phyloP scores from a whole-genome alignment of 2,113 vertebrate genomes.

The Ondatra zibethicus region DNA sequence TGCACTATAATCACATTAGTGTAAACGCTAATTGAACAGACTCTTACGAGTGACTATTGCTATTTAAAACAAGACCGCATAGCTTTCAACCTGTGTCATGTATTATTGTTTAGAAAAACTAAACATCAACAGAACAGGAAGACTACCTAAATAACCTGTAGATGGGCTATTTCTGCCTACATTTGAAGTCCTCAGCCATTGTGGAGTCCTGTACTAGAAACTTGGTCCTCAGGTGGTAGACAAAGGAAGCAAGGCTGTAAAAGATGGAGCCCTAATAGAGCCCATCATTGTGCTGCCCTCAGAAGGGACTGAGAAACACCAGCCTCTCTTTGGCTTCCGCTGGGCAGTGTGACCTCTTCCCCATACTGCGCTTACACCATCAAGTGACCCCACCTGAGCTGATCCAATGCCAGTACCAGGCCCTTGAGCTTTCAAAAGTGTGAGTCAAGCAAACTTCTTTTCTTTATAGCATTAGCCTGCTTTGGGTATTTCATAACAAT shows the following conservation, averaged over 20 bases:
- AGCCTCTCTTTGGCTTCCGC: neutral
- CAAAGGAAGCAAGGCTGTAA: neutral
- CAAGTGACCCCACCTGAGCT: neutral
- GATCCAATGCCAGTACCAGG: neutral
- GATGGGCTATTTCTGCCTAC: neutral
- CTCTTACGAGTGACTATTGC: neutral
- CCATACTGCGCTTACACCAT: no score
- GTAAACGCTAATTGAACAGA: neutral
- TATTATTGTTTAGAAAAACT: neutral
- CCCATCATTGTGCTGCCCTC: no score
- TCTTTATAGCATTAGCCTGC: neutral
- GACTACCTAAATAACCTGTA: fast-evolving
- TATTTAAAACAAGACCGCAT: neutral
- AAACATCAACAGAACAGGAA: neutral
- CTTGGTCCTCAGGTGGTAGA: neutral
- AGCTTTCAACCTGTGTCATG: neutral
- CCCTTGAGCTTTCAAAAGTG: neutral
- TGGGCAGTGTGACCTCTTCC: neutral
- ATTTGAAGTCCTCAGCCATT: no score
- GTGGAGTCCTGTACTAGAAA: neutral
- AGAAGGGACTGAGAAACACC: neutral
- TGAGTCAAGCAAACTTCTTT: neutral
- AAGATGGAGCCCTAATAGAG: neutral
- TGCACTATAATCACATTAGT: neutral
- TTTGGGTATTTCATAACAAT: neutral